phyloP scores from a whole-genome alignment of 2,113 vertebrate species.

The Lates calcarifer region DNA sequence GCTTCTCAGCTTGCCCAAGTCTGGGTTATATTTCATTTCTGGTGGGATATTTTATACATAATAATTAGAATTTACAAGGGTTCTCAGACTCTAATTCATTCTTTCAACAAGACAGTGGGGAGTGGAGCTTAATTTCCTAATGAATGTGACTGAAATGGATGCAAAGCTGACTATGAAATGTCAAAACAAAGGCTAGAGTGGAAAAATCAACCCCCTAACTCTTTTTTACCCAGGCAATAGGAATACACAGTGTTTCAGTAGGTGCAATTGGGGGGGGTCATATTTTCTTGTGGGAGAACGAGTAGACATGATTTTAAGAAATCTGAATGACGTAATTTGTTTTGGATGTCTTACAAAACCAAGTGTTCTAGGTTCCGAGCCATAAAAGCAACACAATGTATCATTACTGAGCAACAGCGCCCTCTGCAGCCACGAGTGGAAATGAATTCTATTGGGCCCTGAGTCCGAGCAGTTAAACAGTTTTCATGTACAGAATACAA shows the following conservation, averaged over 20 bases:
- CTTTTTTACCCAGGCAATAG: neutral
- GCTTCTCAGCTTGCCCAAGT: constrained; percentile 30
- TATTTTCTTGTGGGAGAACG: too few relatives aligned
- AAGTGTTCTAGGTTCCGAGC: too few relatives aligned
- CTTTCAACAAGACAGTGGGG: constrained; percentile 38
- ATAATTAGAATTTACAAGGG: constrained; percentile 55
- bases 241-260: neutral
- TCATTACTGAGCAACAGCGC: too few relatives aligned
- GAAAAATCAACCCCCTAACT: constrained; percentile 1
- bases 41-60: constrained; percentile 50
- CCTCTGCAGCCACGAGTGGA: too few relatives aligned
- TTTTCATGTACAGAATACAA: too few relatives aligned
- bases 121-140: constrained; percentile 49
- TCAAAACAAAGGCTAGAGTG: constrained; percentile 12
- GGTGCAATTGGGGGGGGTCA: too few relatives aligned
- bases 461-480: too few relatives aligned
- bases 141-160: constrained; percentile 50
- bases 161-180: constrained; percentile 9
- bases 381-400: too few relatives aligned
- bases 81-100: constrained; percentile 25
- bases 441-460: too few relatives aligned
- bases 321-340: too few relatives aligned
- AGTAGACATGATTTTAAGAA: too few relatives aligned
- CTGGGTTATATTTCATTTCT: constrained; percentile 47
- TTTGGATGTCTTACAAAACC: too few relatives aligned